A percentile compares a stretch with the other conserved stretches of the same genome.
phyloP scores from a whole-genome alignment of 2,797 vertebrate species.

The Ambastaia sidthimunki region DNA sequence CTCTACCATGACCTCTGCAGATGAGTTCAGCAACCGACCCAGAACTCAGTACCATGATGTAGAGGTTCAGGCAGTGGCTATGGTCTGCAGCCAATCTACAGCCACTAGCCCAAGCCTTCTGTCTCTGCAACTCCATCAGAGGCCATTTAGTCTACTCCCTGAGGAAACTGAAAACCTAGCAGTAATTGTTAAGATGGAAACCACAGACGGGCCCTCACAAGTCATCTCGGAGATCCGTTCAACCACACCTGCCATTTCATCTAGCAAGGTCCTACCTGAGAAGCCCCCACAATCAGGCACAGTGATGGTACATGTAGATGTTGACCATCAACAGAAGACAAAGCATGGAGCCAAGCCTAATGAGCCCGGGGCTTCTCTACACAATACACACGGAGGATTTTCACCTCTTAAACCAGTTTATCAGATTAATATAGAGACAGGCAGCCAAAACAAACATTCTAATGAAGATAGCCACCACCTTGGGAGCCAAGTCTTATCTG shows the following conservation, averaged over 20 bases:
- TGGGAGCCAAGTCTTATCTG: slow-evolving; percentile 30
- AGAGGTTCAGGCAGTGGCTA: slow-evolving; percentile 90
- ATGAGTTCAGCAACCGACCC: slow-evolving; percentile 56
- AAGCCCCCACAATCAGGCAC: slow-evolving; percentile 57
- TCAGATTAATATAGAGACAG: slow-evolving; percentile 76
- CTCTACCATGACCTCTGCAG: slow-evolving; percentile 88
- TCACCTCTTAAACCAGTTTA: slow-evolving; percentile 65
- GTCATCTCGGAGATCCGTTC: slow-evolving; percentile 53
- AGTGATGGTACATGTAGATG: slow-evolving; percentile 51
- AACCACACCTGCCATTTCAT: slow-evolving; percentile 43
- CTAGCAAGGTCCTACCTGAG: slow-evolving; percentile 23
- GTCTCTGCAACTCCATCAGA: slow-evolving; percentile 62
- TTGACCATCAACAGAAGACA: slow-evolving; percentile 58
- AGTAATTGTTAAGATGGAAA: slow-evolving; percentile 72
- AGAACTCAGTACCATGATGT: slow-evolving; percentile 78
- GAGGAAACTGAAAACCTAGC: slow-evolving; percentile 80
- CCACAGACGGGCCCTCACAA: slow-evolving; percentile 55
- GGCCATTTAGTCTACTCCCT: slow-evolving; percentile 34
- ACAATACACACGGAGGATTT: slow-evolving; percentile 66
- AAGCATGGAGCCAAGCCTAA: slow-evolving; percentile 69
- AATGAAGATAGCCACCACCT: slow-evolving; percentile 20
- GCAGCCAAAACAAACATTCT: slow-evolving; percentile 62
- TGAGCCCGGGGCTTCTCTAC: slow-evolving; percentile 60
- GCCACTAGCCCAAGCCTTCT: slow-evolving; percentile 92
- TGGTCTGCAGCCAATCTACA: slow-evolving; percentile 82